Evolutionary conservation across 2,797 vertebrate genomes (phyloP), one percentile per base, ranked within the genome.

Genomic region (Catamblyrhynchus diadema): DNA sequence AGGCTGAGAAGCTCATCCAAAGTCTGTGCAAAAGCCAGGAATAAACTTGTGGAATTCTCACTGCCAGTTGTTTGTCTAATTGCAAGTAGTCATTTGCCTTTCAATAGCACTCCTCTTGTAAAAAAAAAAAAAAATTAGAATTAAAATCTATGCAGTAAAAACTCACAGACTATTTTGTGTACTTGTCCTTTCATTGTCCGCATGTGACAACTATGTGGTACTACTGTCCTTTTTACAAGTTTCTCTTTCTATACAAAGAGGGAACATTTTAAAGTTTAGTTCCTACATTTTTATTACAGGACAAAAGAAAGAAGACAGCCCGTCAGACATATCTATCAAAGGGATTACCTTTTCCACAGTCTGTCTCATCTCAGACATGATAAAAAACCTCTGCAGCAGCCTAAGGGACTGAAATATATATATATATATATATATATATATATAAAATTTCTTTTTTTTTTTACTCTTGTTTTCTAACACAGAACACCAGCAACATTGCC

Each of bases 321-420:
- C 12, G 5, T 86, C 88, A 94, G 66, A 79, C 72, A 19, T 65
- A 90, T 81, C 85, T 83, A 91, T 93, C 85, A 94, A 90, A 96
- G 50, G 53, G 69, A 95, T 86, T 95, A 94, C 30, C 61, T 93
- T 86, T 69, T 90, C 75, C 35, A 86, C 85, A 81, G 42, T 18
- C 77, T 88, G 54, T 56, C 72, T 94, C 86, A 94, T 87, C 74
- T 87, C 65, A 71, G 53, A 82, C 75, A 37, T 35, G 28, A 93
- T 59, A 86, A 92, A 93, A 94, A 81, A 51, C 35, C 59, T 75
- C 59, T 88, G 69, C 61, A 94, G 53, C 30, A 78, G 69, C 69
- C 70, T 60, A 54, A 44, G 47, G 59, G 65, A 74, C 22, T 50
- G 60, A 77, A 21, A 7, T 32, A 67, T 14, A 18, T 47, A 27